Evolutionary conservation across 1,140 invertebrate species (phyloP).

Genomic region (Trichoplusia ni): DNA sequence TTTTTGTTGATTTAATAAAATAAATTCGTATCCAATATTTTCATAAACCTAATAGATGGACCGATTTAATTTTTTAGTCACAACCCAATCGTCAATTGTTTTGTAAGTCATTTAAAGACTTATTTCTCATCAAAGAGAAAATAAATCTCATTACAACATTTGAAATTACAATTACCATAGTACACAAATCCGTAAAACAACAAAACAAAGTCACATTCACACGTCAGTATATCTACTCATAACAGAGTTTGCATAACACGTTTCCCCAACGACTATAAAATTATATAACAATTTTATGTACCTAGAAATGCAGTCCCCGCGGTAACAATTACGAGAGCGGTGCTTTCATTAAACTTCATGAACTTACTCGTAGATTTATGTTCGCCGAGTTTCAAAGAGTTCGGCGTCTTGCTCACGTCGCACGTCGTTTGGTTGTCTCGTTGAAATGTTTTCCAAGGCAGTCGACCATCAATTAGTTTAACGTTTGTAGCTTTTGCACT

Average conservation of each 20-base stretch:
- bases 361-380: slow-evolving; percentile 23
- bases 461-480: slow-evolving; percentile 11
- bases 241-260: slow-evolving; percentile 7
- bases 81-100: no score
- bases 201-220: neutral
- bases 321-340: slow-evolving; percentile 29
- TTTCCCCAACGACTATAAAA: slow-evolving; percentile 16
- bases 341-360: slow-evolving; percentile 27
- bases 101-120: no score
- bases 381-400: slow-evolving; percentile 25
- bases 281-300: slow-evolving; percentile 29
- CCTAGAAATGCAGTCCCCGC: slow-evolving; percentile 24
- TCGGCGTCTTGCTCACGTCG: slow-evolving; percentile 1
- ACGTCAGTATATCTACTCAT: neutral
- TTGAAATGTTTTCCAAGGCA: slow-evolving; percentile 8
- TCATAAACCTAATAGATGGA: no score
- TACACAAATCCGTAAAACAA: no score
- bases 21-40: no score
- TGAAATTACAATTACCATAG: no score
- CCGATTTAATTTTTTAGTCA: no score
- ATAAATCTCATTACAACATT: no score
- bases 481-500: neutral
- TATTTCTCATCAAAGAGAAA: no score
- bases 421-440: slow-evolving; percentile 8
- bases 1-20: no score